Percentiles rank a stretch among this genome's conserved stretches.
Evolutionary conservation across 2,888 invertebrate species (phyloP).

Genomic region (Julus scanicus): DNA sequence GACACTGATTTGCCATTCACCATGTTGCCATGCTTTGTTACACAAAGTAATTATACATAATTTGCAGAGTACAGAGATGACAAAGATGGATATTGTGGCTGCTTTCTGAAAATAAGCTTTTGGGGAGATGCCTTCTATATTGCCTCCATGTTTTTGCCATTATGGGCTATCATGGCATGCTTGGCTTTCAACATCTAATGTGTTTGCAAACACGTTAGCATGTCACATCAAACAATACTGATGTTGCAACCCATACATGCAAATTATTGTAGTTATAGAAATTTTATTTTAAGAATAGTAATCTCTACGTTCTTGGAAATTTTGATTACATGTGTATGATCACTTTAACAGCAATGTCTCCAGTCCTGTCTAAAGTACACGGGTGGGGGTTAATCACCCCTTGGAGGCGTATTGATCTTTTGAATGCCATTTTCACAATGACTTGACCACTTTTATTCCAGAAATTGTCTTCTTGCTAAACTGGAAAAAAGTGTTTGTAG

Average conservation of each 20-base stretch:
- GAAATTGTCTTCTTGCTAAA: too few species aligned
- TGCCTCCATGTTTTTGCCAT: constrained; percentile 15
- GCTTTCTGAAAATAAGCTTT: background rate
- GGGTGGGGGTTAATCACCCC: too few species aligned
- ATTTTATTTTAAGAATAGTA: too few species aligned
- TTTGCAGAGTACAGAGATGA: constrained; percentile 21
- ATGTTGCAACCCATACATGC: background rate
- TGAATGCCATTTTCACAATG: too few species aligned
- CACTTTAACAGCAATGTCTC: too few species aligned
- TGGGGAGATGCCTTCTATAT: background rate
- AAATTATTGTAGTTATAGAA: too few species aligned
- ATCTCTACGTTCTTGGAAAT: too few species aligned
- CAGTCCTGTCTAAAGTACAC: too few species aligned
- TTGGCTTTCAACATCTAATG: background rate
- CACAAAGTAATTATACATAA: constrained; percentile 41
- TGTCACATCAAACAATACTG: background rate
- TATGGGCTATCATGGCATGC: background rate
- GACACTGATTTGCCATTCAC: constrained; percentile 35
- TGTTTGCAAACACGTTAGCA: background rate
- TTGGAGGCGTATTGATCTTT: too few species aligned
- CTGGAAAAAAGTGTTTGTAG: too few species aligned
- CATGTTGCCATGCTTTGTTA: constrained; percentile 39
- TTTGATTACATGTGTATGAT: too few species aligned
- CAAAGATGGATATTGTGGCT: constrained; percentile 35
- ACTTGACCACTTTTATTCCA: too few species aligned